phyloP scores from a whole-genome alignment of 1,140 invertebrate species.

The Ctenoplectra terminalis region DNA sequence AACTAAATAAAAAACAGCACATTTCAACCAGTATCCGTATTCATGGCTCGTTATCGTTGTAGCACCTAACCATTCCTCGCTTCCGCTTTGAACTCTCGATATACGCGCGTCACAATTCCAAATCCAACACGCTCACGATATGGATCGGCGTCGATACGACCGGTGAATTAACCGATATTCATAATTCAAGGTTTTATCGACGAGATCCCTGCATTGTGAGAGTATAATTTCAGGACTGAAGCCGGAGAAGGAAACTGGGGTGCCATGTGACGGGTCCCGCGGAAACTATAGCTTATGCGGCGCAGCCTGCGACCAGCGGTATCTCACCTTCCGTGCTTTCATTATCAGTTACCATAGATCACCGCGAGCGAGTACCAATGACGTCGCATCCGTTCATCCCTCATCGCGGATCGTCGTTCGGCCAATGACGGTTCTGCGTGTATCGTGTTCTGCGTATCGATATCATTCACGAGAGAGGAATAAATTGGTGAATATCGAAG shows the following conservation, averaged over 20 bases:
- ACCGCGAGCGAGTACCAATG: conserved; percentile 68
- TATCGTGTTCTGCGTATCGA: neutral
- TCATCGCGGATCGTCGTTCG: conserved; percentile 75
- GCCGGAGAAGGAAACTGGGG: conserved; percentile 49
- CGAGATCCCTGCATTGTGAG: conserved; percentile 69
- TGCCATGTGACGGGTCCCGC: conserved; percentile 65
- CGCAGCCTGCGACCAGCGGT: conserved; percentile 54
- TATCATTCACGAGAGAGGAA: neutral
- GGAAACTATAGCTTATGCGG: conserved; percentile 75
- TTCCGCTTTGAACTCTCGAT: neutral
- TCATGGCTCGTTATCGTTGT: neutral
- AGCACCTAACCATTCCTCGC: neutral
- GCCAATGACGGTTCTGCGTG: neutral
- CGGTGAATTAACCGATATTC: conserved; percentile 75
- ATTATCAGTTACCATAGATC: conserved; percentile 82
- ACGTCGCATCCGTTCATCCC: conserved; percentile 80
- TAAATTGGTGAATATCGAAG: neutral
- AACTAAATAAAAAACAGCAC: neutral
- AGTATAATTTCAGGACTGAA: conserved; percentile 72
- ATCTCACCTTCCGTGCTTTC: conserved; percentile 79
- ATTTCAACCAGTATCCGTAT: neutral
- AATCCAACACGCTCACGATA: neutral
- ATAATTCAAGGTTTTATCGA: conserved; percentile 79
- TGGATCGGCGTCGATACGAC: conserved; percentile 30
- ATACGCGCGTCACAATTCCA: neutral